A percentile compares a stretch with the other conserved stretches of the same genome.
Evolutionary conservation across 2,888 invertebrate genomes (phyloP).

Genomic region (Amblyjoppa proteus): DNA sequence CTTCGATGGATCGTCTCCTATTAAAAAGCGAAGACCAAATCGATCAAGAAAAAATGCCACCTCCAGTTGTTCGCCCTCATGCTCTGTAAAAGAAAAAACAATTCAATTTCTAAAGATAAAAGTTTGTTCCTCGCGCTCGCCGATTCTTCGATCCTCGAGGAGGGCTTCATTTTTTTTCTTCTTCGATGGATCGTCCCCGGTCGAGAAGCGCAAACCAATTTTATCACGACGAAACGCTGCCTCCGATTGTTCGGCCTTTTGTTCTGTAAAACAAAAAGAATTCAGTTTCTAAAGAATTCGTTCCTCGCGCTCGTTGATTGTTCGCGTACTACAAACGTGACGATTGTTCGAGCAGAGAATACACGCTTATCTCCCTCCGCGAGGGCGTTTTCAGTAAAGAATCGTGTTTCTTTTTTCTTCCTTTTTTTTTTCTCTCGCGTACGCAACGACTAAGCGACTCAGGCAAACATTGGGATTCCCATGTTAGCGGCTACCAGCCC

Average conservation of each 20-base stretch:
- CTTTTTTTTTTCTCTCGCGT: neutral
- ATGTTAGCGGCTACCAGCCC: constrained; percentile 40
- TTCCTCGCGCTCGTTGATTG: neutral
- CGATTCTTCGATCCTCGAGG: neutral
- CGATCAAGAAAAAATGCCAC: neutral
- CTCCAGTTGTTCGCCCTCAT: neutral
- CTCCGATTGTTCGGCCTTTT: neutral
- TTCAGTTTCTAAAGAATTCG: neutral
- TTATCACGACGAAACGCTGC: neutral
- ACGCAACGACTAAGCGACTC: neutral
- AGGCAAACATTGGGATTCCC: constrained; percentile 50
- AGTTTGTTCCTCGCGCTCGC: neutral
- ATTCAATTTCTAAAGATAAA: neutral
- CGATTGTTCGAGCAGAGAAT: neutral
- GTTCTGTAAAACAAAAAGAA: neutral
- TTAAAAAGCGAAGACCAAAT: neutral
- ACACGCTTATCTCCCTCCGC: neutral
- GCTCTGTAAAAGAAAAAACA: neutral
- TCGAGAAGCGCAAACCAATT: neutral
- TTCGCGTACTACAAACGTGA: neutral
- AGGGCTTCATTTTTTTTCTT: neutral
- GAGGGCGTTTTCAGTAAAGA: neutral
- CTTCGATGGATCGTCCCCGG: neutral
- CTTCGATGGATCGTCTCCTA: neutral
- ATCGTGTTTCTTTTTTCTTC: neutral